phyloP scores from a whole-genome alignment of 2,797 vertebrate genomes.

The Morelia viridis region DNA sequence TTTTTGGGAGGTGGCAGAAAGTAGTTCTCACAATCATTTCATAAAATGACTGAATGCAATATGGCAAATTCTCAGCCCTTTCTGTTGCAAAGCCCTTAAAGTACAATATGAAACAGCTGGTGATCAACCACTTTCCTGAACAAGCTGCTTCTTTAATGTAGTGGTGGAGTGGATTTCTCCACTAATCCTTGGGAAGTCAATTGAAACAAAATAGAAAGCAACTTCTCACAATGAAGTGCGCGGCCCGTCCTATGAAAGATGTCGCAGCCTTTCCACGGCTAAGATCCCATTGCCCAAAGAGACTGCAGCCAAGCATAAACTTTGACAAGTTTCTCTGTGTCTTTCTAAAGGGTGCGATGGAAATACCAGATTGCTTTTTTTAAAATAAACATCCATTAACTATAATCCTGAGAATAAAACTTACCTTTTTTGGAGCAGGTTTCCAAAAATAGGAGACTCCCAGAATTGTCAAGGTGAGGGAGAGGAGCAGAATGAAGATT shows the following conservation, averaged over 20 bases:
- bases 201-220: conserved; percentile 75
- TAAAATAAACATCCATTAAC: background rate
- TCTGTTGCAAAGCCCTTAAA: conserved; percentile 66
- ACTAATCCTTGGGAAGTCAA: conserved; percentile 72
- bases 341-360: conserved; percentile 2
- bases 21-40: background rate
- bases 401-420: conserved; percentile 33
- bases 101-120: conserved; percentile 65
- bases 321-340: conserved; percentile 29
- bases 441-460: conserved; percentile 85
- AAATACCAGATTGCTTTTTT: conserved; percentile 22
- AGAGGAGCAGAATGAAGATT: conserved; percentile 77
- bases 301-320: conserved; percentile 51
- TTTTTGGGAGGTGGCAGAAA: background rate
- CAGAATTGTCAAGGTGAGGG: conserved; percentile 80
- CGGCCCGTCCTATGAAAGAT: conserved; percentile 54
- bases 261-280: conserved; percentile 58
- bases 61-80: conserved; percentile 52
- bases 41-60: conserved; percentile 47
- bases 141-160: conserved; percentile 65
- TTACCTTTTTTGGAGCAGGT: conserved; percentile 83
- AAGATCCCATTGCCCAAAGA: conserved; percentile 43
- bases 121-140: conserved; percentile 61
- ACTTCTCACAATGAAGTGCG: conserved; percentile 70
- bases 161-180: conserved; percentile 71